These are phyloP conservation scores for Lanius ludovicianus DNA, from an alignment of 2,113 vertebrate genomes.

Conservation along the genomic window DNA sequence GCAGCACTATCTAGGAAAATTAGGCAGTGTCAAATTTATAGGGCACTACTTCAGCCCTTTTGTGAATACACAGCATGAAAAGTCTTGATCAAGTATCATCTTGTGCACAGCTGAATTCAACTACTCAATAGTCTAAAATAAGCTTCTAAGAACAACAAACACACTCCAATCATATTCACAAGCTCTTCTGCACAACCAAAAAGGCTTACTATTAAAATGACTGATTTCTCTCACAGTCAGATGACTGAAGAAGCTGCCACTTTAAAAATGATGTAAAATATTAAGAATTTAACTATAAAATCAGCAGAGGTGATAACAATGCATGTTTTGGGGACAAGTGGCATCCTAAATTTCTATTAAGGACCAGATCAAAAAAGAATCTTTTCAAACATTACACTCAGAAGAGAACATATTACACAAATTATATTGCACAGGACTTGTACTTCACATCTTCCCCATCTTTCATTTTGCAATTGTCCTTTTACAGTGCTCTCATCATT, in stretches of 20 bases:
- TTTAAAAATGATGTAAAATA: not conserved
- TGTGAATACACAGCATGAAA: not conserved
- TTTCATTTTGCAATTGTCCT: not conserved
- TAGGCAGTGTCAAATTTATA: not conserved
- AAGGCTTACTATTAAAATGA: not conserved
- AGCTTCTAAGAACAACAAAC: conserved; percentile 16
- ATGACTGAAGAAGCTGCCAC: not conserved
- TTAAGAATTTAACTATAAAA: not conserved
- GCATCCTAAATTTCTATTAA: not conserved
- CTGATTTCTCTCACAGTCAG: not conserved
- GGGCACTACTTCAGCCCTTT: not conserved
- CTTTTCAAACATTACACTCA: not conserved
- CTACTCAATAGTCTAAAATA: not conserved
- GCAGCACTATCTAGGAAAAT: not conserved
- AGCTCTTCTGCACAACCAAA: not conserved
- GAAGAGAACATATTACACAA: not conserved
- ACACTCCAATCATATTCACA: not conserved
- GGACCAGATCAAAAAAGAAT: not conserved
- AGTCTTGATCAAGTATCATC: conserved; percentile 2
- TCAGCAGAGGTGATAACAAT: not conserved
- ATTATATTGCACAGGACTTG: not conserved
- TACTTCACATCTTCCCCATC: not conserved
- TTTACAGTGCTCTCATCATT: not conserved
- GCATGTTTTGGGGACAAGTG: fast-evolving
- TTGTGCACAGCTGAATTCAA: conserved; percentile 19